Conservation (phyloP, 2,113 vertebrate species). For the Oenanthe oenanthe region DNA sequence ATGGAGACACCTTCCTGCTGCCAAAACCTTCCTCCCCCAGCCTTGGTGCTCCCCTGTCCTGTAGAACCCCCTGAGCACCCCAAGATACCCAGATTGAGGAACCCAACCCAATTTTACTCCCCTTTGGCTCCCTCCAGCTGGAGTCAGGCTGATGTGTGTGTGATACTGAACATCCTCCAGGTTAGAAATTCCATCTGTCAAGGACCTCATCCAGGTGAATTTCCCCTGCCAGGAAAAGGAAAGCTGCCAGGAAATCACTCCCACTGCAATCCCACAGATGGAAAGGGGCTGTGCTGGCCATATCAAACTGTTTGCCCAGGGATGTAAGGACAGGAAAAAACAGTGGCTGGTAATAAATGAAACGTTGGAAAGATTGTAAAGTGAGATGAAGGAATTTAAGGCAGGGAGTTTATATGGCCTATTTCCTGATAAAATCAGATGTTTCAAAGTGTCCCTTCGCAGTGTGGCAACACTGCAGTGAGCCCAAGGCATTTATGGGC, state of each 20-base stretch:
- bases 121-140: not conserved
- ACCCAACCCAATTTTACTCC: accelerated
- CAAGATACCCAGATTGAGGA: not conserved
- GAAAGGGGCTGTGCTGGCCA: not conserved
- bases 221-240: not conserved
- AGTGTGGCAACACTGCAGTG: not conserved
- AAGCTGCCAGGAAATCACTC: not conserved
- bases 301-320: slow-evolving; percentile 8
- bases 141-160: not conserved
- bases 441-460: slow-evolving; percentile 1
- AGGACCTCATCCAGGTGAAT: not conserved
- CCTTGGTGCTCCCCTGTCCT: not conserved
- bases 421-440: slow-evolving; percentile 24
- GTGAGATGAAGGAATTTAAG: not conserved
- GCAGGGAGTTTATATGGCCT: not conserved
- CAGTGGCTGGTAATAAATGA: not conserved
- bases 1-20: not conserved
- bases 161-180: accelerated
- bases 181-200: not conserved
- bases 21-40: not conserved
- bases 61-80: accelerated
- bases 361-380: not conserved
- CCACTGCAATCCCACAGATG: not conserved
- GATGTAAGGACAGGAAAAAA: slow-evolving; percentile 10
- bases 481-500: not conserved